A percentile compares a stretch with the other conserved stretches of the same genome.
These are phyloP conservation scores for Melanotus villosus DNA, from an alignment of 2,888 invertebrate genomes.

Conservation along the genomic window DNA sequence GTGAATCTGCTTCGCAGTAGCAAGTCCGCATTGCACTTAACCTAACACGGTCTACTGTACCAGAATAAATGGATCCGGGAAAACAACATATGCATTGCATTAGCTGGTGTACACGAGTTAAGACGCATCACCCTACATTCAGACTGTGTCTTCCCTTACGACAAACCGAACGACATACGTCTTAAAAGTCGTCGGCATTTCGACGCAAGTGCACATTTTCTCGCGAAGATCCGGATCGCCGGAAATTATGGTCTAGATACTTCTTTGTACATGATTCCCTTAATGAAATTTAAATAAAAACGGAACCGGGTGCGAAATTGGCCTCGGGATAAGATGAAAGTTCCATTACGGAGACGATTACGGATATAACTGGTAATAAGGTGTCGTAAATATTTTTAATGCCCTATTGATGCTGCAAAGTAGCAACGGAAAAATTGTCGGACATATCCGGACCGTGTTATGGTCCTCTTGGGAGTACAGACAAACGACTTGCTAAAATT, in stretches of 20 bases:
- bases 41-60: constrained; percentile 62
- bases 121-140: constrained; percentile 33
- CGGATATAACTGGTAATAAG: constrained; percentile 19
- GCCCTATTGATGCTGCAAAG: constrained; percentile 19
- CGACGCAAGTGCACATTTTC: constrained; percentile 38
- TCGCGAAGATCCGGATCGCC: constrained; percentile 26
- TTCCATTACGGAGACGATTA: constrained; percentile 15
- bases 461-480: constrained; percentile 32
- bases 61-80: constrained; percentile 66
- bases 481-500: constrained; percentile 37
- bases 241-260: constrained; percentile 31
- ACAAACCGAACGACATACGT: constrained; percentile 32
- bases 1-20: constrained; percentile 41
- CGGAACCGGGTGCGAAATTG: constrained; percentile 13
- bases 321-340: neutral
- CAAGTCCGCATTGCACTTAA: constrained; percentile 61
- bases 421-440: constrained; percentile 35
- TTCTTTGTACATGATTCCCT: constrained; percentile 23
- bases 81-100: constrained; percentile 67
- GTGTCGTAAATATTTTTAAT: constrained; percentile 32
- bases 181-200: constrained; percentile 19
- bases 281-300: constrained; percentile 42
- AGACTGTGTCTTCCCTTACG: constrained; percentile 22
- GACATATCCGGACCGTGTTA: constrained; percentile 33
- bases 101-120: constrained; percentile 52